Percentiles rank a stretch among this genome's conserved stretches.
These are phyloP conservation scores for Lissonota sp. DNA, from an alignment of 2,888 invertebrate species.

Conservation along the genomic window DNA sequence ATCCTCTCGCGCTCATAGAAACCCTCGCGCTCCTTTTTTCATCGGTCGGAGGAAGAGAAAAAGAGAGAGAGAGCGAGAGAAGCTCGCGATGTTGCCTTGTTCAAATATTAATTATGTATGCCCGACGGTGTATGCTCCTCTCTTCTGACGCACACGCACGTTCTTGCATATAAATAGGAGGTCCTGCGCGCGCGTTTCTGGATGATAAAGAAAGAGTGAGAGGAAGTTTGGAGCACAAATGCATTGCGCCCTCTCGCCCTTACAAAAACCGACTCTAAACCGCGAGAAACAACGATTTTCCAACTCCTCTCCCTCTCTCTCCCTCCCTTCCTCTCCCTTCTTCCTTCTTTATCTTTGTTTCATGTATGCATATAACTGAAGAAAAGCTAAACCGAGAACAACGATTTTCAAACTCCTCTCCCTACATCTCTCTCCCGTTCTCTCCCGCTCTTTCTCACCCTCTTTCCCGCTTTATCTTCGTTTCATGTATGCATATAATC, in stretches of 20 bases:
- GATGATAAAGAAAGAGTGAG: background rate
- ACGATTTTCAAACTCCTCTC: too few relatives aligned
- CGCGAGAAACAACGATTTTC: too few relatives aligned
- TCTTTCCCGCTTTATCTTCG: constrained; percentile 39
- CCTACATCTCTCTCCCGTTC: too few relatives aligned
- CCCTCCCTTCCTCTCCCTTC: too few relatives aligned
- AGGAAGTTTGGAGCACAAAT: background rate
- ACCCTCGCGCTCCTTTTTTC: constrained; percentile 14
- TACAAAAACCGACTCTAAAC: too few relatives aligned
- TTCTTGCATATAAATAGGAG: constrained; percentile 73
- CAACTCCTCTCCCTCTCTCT: too few relatives aligned
- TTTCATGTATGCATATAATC: constrained; percentile 12
- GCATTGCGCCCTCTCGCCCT: too few relatives aligned
- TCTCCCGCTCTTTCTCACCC: constrained; percentile 2
- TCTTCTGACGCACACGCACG: constrained; percentile 74
- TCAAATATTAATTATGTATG: constrained; percentile 82
- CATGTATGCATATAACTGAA: constrained; percentile 23
- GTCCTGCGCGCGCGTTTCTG: constrained; percentile 48
- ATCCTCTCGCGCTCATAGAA: constrained; percentile 34
- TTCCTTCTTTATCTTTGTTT: constrained; percentile 32
- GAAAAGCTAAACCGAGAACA: background rate
- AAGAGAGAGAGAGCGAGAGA: constrained; percentile 10
- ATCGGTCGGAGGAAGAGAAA: constrained; percentile 19
- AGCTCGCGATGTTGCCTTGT: constrained; percentile 68
- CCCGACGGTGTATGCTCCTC: constrained; percentile 73